Percentiles rank a stretch among this genome's conserved stretches.
phyloP scores from a whole-genome alignment of 2,888 invertebrate genomes.

The Eupithecia vulgata region DNA sequence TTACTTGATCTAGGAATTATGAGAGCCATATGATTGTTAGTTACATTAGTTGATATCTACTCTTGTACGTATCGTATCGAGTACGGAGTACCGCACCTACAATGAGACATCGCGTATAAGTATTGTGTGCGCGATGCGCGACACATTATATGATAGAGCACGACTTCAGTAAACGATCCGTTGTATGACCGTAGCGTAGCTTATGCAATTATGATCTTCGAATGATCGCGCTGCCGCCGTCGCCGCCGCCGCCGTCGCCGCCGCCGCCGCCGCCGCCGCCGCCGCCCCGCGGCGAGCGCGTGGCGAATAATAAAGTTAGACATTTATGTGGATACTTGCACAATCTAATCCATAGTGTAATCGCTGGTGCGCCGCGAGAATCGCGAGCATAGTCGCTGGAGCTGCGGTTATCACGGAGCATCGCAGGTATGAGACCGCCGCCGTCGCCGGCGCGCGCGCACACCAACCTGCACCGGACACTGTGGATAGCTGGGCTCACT shows the following conservation, averaged over 20 bases:
- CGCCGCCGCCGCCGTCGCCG: slow-evolving; percentile 35
- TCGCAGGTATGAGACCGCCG: not conserved
- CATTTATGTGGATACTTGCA: slow-evolving; percentile 60
- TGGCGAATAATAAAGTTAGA: slow-evolving; percentile 58
- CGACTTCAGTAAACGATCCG: slow-evolving; percentile 24
- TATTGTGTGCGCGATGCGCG: not conserved
- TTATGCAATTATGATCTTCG: slow-evolving; percentile 68
- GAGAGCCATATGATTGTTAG: not conserved
- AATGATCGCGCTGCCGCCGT: slow-evolving; percentile 45
- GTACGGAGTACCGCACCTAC: no score
- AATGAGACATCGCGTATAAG: not conserved
- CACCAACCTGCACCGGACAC: not conserved
- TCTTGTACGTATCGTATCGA: not conserved
- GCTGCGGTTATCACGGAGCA: slow-evolving; percentile 29
- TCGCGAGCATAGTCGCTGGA: slow-evolving; percentile 50
- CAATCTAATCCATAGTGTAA: slow-evolving; percentile 70
- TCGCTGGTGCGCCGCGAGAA: slow-evolving; percentile 62
- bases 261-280: no score
- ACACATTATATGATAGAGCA: not conserved
- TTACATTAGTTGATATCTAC: not conserved
- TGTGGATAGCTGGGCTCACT: not conserved
- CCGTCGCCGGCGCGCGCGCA: not conserved
- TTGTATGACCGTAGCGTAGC: slow-evolving; percentile 39
- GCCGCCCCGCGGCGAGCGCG: slow-evolving; percentile 44
- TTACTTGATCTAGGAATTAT: not conserved